Base-by-base conservation (phyloP, 92 coral and sea anemone species). In the Virgularia gustaviana region DNA sequence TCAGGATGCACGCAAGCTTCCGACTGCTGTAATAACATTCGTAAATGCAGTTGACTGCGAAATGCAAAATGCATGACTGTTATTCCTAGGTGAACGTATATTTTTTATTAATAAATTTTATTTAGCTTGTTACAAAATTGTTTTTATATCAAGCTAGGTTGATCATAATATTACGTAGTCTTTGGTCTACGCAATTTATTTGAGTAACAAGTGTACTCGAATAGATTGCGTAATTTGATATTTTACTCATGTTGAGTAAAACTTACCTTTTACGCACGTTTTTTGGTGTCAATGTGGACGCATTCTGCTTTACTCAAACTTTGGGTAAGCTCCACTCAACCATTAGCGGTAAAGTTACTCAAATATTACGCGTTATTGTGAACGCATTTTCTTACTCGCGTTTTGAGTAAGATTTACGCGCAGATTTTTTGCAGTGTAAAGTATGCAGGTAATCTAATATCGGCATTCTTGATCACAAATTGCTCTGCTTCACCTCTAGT, bases 181-280 rank as follows among this genome's bases (percentile, higher is more conserved):
- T 47, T 47, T 47, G 55, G 16, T 47, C 23, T 47, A 47, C 55
- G 55, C 55, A 47, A 47, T 13, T 25, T 47, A 16, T 51, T 51
- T 51, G 57, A 51, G 57, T 51, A 51, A n/a, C 57, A 51, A 51
- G 57, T 51, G 22, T 51, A 51, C 57, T 51, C 57, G 27, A 51
- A 51, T 19, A 13, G 57, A 51, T 51, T 51, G 57, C 23, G 57
- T 51, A 51, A 51, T 4, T 32, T 51, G 22, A 51, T 19, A 32
- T 51, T 51, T 51, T 51, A 51, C 57, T 51, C 57, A 51, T 20
- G 57, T 3, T 51, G 57, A 51, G 57, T 51, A 51, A 51, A 27
- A 11, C 4, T 20, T 51, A 47, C 3, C 16, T 47, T 51, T 51
- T 51, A 51, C 57, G 9, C 57, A 51, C 57, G 57, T 51, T 51